phyloP scores from a whole-genome alignment of 2,888 invertebrate species.

The Baccha elongata region DNA sequence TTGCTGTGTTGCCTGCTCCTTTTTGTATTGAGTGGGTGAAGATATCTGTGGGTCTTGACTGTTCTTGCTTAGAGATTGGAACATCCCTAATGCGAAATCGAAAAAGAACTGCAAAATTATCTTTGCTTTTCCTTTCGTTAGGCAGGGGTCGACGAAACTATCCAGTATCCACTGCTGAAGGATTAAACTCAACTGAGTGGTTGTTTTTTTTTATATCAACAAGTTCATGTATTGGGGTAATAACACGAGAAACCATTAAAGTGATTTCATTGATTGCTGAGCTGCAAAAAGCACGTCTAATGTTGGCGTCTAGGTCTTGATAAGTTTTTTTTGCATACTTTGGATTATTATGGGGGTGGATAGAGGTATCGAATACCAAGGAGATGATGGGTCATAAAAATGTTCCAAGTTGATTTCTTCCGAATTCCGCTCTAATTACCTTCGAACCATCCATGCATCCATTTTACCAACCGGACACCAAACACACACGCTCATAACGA shows the following conservation, averaged over 20 bases:
- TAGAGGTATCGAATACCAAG: conserved; percentile 51
- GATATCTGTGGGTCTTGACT: conserved; percentile 8
- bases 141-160: conserved; percentile 12
- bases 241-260: conserved; percentile 67
- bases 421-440: conserved; percentile 70
- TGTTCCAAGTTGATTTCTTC: conserved; percentile 68
- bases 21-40: conserved; percentile 30
- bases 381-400: conserved; percentile 66
- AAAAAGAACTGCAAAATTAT: conserved; percentile 71
- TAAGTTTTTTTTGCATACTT: conserved; percentile 66
- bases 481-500: conserved; percentile 35
- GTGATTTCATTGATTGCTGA: conserved; percentile 71
- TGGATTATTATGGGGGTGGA: too few relatives aligned
- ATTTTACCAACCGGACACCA: conserved; percentile 25
- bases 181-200: conserved; percentile 58
- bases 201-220: conserved; percentile 59
- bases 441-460: conserved; percentile 69
- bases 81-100: conserved; percentile 71
- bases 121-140: too few relatives aligned
- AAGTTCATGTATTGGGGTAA: conserved; percentile 66
- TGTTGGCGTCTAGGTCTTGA: conserved; percentile 46
- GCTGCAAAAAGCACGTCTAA: conserved; percentile 44
- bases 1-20: conserved; percentile 62
- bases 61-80: conserved; percentile 62
- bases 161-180: conserved; percentile 27